Evolutionary conservation across 2,797 vertebrate genomes (phyloP).

Genomic region (Aldrovandia affinis): DNA sequence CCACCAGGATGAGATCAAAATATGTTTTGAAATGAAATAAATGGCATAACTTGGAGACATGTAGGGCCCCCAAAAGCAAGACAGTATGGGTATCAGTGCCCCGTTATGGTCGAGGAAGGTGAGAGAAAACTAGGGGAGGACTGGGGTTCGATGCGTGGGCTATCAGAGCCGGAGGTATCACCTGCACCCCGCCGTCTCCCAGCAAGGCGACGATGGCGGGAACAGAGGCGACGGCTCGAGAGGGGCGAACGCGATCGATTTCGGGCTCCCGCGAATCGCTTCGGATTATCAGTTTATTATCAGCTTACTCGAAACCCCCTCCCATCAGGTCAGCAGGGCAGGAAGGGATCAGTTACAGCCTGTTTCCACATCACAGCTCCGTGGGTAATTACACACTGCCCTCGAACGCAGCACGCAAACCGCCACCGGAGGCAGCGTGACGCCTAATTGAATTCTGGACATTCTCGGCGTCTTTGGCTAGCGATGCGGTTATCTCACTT

Average conservation of each 20-base stretch:
- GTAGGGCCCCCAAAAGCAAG: no score
- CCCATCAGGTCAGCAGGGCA: conserved; percentile 76
- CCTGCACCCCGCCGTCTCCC: conserved; percentile 82
- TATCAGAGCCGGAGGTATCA: conserved; percentile 82
- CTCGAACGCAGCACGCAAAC: background rate
- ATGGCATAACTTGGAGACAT: no score
- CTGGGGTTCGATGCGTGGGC: conserved; percentile 60
- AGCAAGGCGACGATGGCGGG: conserved; percentile 74
- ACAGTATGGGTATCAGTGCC: no score
- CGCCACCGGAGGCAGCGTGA: background rate
- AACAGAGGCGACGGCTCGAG: conserved; percentile 75
- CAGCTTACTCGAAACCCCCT: conserved; percentile 66
- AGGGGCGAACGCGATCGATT: conserved; percentile 80
- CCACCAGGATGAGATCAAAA: no score
- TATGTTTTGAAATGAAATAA: conserved; percentile 76
- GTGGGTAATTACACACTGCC: conserved; percentile 20
- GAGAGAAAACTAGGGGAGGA: conserved; percentile 66
- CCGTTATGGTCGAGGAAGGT: conserved; percentile 34
- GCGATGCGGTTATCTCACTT: conserved; percentile 49
- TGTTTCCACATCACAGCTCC: conserved; percentile 32
- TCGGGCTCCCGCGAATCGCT: conserved; percentile 85
- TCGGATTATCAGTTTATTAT: conserved; percentile 88
- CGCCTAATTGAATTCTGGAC: background rate
- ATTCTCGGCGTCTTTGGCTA: background rate
- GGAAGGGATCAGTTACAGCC: conserved; percentile 73